Base-by-base conservation (phyloP, 2,888 invertebrate species). In the Myopa testacea region DNA sequence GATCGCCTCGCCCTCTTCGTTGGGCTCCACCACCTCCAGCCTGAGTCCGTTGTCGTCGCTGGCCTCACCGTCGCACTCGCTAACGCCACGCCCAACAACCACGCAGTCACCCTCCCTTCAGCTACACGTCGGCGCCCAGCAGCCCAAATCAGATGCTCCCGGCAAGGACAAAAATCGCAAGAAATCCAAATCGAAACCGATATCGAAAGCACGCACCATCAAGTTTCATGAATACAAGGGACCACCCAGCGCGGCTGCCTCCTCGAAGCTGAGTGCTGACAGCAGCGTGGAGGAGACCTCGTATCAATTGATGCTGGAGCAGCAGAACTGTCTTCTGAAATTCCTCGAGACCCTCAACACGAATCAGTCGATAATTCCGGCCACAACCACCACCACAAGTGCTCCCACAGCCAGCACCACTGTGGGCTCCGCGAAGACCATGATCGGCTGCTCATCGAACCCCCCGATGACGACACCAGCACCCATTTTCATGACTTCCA, bases 171-270 rank as follows among this genome's bases (percentile, higher is more conserved):
- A 93, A 90, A 95, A 94, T 87, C 90, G 92, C 85, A 96, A 95
- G 88, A 95, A 95, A 87, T 93, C 93, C 34, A 96, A 96, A 88
- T 93, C 94, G 62, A 96, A 96, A 89, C 93, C 93, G 38, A 92
- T 93, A 77, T 94, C 95, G 1, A 96, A 96, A 89, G 92, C 95
- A 34, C 92, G 95, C 83, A 95, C 95, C 76, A 98, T 98, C 85
- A 98, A 98, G 90, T 98, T 98, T 90, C 98, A 98, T 90, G 98
- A 98, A 90, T 96, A 97, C 89, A 96, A 96, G 90, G 97, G 97
- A 58, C 97, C 97, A 45, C 97, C 98, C 81, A 96, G 93, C 90
- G 88, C 88, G 8, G 95, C 96, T 65, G 90, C 92, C 5, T 71
- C 55, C 14, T 78, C 78, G 0, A 81, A 81, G 52, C 88, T 88